Percentiles rank a stretch among this genome's conserved stretches.
These are phyloP conservation scores for Thera obeliscata DNA, from an alignment of 2,888 invertebrate genomes.

Conservation along the genomic window DNA sequence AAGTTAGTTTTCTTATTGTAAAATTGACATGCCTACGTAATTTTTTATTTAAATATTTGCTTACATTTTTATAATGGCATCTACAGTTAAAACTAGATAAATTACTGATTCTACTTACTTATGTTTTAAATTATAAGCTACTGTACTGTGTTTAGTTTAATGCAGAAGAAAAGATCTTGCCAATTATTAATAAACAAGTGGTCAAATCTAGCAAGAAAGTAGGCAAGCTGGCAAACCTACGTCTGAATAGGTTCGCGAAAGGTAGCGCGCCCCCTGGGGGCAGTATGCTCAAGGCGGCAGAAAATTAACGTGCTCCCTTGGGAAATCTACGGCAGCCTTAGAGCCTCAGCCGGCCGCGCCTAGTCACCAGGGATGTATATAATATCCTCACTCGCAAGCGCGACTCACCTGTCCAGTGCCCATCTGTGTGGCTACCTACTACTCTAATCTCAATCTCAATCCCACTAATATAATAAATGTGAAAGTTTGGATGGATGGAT, in stretches of 20 bases:
- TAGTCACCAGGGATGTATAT: conserved; percentile 76
- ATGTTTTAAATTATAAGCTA: no score
- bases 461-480: no score
- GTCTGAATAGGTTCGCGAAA: conserved; percentile 78
- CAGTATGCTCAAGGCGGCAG: conserved; percentile 91
- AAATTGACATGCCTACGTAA: no score
- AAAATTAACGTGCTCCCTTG: conserved; percentile 89
- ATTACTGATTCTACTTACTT: no score
- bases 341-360: conserved; percentile 70
- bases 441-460: no score
- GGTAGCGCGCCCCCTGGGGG: conserved; percentile 85
- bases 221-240: conserved; percentile 12
- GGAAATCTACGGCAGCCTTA: conserved; percentile 87
- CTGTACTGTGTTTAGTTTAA: no score
- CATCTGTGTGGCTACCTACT: not conserved
- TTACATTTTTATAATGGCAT: no score
- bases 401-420: conserved; percentile 24
- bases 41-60: no score
- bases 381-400: conserved; percentile 57
- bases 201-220: conserved; percentile 19
- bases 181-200: not conserved
- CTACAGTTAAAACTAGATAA: no score
- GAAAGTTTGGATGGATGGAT: no score
- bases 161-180: not conserved
- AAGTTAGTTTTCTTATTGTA: no score